Evolutionary conservation across 2,888 invertebrate genomes (phyloP), one percentile per base, ranked within the genome.

Genomic region (Aricia artaxerxes): DNA sequence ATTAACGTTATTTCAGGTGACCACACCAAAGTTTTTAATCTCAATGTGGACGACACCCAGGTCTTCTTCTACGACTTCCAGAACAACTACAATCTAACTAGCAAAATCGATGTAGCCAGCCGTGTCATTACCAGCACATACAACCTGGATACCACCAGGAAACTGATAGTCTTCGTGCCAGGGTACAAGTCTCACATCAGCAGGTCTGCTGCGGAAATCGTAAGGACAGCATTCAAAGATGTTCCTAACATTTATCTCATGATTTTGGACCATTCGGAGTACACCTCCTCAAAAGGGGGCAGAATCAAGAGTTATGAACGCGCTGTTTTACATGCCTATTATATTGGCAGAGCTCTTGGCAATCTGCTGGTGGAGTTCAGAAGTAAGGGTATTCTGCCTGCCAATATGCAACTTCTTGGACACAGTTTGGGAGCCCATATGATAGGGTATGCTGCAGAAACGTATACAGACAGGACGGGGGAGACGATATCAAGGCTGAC

Each of bases 361-460:
- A 84, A 86, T 44, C 86, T 94, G 73, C 75, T 94, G n/a, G 88
- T 89, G 0, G 87, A 86, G 13, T 80, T 94, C 0, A 86, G 87
- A 13, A 80, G 81, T 0, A 86, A 88, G 49, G 93, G 92, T 0
- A 91, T 86, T 38, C 88, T 90, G 0, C 90, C 94, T 0, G 86
- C 86, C 24, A 90, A 91, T 31, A 92, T 93, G 0, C 92, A 93
- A 77, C 89, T 90, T 35, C 87, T 94, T 1, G 94, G 94, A 0
- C 93, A 94, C 78, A 94, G 94, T 77, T 86, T 94, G 38, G 94
- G 94, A 9, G 88, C 90, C 44, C 94, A 94, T 80, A 93, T 94
- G 84, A 83, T 93, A 0, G 92, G 91, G 0, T 87, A 88, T 38
- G 86, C 88, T 2, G 94, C 92, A 0, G 83, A 85, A 0, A 85